Evolutionary conservation across 1,140 invertebrate genomes (phyloP).

Genomic region (Papilio aristodemus): DNA sequence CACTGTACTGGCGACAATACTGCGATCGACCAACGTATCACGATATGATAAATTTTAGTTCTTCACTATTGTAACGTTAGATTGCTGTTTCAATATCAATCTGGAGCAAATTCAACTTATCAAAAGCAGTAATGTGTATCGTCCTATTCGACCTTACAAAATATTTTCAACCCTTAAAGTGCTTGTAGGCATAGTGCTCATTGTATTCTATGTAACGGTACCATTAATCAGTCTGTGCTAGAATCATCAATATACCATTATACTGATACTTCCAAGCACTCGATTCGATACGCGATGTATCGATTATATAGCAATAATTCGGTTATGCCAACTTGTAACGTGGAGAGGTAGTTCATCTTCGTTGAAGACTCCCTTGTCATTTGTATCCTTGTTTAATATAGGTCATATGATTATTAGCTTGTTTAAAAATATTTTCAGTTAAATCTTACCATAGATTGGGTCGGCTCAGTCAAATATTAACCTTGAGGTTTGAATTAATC

Average conservation of each 20-base stretch:
- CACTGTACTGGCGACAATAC: conserved; percentile 73
- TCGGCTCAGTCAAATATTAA: no score
- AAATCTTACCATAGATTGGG: no score
- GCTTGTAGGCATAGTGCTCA: conserved; percentile 52
- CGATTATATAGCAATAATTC: conserved; percentile 76
- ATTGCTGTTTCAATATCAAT: conserved; percentile 37
- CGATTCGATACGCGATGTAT: conserved; percentile 70
- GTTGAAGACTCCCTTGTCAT: conserved; percentile 59
- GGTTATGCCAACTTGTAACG: conserved; percentile 67
- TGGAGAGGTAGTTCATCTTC: conserved; percentile 61
- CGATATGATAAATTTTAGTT: conserved; percentile 8
- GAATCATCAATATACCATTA: conserved; percentile 79
- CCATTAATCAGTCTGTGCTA: conserved; percentile 77
- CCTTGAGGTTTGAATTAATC: no score
- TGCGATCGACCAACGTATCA: conserved; percentile 51
- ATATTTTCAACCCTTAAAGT: conserved; percentile 46
- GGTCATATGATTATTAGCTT: conserved; percentile 28
- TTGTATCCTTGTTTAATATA: conserved; percentile 51
- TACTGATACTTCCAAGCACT: conserved; percentile 74
- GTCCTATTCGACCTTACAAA: conserved; percentile 22
- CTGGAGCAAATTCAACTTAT: background rate
- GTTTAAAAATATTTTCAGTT: background rate
- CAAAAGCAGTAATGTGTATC: conserved; percentile 46
- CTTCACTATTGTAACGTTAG: conserved; percentile 33
- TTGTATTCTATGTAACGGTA: conserved; percentile 67